Base-by-base conservation (phyloP, 1,140 invertebrate genomes). In the Zaprionus capensis region DNA sequence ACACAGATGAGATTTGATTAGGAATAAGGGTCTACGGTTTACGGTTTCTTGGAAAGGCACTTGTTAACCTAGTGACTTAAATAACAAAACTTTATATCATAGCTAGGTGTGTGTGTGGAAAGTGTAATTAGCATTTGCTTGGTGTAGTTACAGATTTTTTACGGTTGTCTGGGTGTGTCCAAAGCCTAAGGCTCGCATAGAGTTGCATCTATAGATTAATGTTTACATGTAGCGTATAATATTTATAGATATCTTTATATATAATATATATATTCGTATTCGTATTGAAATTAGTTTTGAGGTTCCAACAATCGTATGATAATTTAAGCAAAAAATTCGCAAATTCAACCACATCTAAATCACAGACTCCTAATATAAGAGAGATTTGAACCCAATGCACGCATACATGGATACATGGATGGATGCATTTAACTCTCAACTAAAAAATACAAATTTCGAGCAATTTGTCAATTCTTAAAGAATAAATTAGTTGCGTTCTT, bases 301-400 rank as follows among this genome's bases (percentile, higher is more conserved):
- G 78, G 65, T 82, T 83, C 61, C 66, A 64, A 79, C 70, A 81
- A 78, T 84, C 83, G 55, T 66, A 75, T 76, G 38, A 57, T 71
- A 72, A 67, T 78, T 59, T 24, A 81, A 78, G 24, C 71, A 80
- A 78, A 75, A 72, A 71, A 65, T 79, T 61, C 75, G 74, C 80
- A 77, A 71, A 76, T 82, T 90, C 69, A 85, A 90, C 74, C 86
- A 90, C 86, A 82, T 91, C 80, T 91, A 91, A 90, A 91, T 91
- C 86, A 91, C 86, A 91, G 86, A 77, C 82, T 91, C 88, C 86
- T 91, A 91, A 85, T 81, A 91, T 91, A 91, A 80, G 71, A 85
- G 65, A 86, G 78, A 76, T 76, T 76, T 73, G n/a, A 80, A 83
- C 36, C 34, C 68, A 65, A 64, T 70, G 59, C 74, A 41, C 49